Evolutionary conservation across 2,113 vertebrate species (phyloP).

Genomic region (Chlorodrepanis virens): DNA sequence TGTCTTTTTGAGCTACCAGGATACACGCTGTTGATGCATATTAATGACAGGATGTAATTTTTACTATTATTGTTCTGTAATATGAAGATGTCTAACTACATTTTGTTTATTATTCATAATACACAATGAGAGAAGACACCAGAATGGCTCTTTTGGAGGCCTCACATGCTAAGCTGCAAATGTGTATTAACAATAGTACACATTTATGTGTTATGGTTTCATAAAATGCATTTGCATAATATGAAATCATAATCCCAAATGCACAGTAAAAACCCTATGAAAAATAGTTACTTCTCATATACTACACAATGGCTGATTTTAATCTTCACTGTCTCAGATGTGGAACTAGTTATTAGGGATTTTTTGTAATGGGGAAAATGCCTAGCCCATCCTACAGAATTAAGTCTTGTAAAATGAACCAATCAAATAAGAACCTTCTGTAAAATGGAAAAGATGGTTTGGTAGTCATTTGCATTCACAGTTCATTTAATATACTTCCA

Average conservation of each 20-base stretch:
- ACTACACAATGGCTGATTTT: slow-evolving; percentile 71
- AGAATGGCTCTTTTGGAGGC: slow-evolving; percentile 72
- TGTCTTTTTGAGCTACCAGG: slow-evolving; percentile 5
- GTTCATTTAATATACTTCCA: slow-evolving; percentile 51
- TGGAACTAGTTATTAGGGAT: slow-evolving; percentile 7
- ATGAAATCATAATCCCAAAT: slow-evolving; percentile 76
- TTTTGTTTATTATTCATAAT: slow-evolving; percentile 76
- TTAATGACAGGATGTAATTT: slow-evolving; percentile 62
- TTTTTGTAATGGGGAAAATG: slow-evolving; percentile 1
- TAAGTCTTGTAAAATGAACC: slow-evolving; percentile 18
- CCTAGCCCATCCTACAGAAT: slow-evolving; percentile 2
- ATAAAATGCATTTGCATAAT: slow-evolving; percentile 80
- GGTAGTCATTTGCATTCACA: slow-evolving; percentile 33
- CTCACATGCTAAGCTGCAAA: slow-evolving; percentile 63
- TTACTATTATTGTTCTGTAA: slow-evolving; percentile 67
- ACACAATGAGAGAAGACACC: slow-evolving; percentile 65
- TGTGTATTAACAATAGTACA: slow-evolving; percentile 69
- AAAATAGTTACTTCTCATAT: slow-evolving; percentile 76
- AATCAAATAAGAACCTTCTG: not conserved
- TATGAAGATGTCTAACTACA: slow-evolving; percentile 31
- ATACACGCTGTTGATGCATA: not conserved
- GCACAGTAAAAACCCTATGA: slow-evolving; percentile 73
- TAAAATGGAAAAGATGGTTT: slow-evolving; percentile 18
- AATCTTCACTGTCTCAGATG: slow-evolving; percentile 69
- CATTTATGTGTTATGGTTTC: slow-evolving; percentile 73